Evolutionary conservation across 2,888 invertebrate species (phyloP), one percentile per base, ranked within the genome.

Genomic region (Eilema griseolum): DNA sequence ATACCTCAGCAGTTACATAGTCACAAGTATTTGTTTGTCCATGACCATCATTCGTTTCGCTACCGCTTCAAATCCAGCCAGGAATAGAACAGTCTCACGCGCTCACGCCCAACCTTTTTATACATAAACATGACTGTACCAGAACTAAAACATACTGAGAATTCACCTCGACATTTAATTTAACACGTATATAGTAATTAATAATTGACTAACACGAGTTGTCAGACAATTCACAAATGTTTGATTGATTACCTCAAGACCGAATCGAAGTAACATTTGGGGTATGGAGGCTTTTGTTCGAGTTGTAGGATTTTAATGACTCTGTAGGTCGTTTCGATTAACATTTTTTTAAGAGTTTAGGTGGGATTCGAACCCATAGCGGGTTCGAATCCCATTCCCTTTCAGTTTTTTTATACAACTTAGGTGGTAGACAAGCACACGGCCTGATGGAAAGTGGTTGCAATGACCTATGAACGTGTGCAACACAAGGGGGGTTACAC

Each of bases 131-230:
- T 33, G 64, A 62, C 31, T 24, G 66, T 63, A 70, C 59, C 72
- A 79, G 69, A 77, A 78, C 72, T 74, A 80, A 80, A 61, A 46
- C 65, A 61, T 65, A 67, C 66, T 67, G 73, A 81, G 73, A 80
- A 81, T 67, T 85, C 80, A 83, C 86, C 86, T 86, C 83, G 86
- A 85, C 86, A 86, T 86, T 86, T 84, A 79, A 75, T 80, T 74
- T 74, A 66, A 79, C 72, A 76, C 63, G 73, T 71, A 60, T 52
- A 68, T 66, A 72, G 74, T 80, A 78, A 83, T 85, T 81, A 77
- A 78, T 77, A 80, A 77, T 79, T 72, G 71, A 72, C 71, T 77
- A 78, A 83, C 75, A 68, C 66, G 57, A 74, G 61, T 75, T 80
- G 80, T 80, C 80, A 69, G 79, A 61, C 24, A 64, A 76, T 75